Evolutionary conservation across 2,888 invertebrate genomes (phyloP), one percentile per base, ranked within the genome.

Genomic region (Drosophila anomalata): DNA sequence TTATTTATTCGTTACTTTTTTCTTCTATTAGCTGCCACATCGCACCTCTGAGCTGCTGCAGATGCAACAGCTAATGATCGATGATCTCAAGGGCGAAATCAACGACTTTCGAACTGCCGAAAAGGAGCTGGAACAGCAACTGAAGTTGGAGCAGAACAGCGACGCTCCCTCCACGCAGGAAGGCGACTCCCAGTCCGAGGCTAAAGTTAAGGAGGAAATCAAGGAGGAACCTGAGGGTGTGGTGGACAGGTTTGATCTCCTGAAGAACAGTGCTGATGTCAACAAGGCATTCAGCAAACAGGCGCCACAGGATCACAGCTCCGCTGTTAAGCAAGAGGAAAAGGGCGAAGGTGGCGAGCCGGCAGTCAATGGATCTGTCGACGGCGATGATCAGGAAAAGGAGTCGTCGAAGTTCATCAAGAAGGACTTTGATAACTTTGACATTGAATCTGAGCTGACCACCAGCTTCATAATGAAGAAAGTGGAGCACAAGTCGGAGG

Each of bases 41-140:
- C 94, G 95, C 76, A 95, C 96, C 1, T 95, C 96, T 0, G 96
- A 96, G 90, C 90, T 94, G 63, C 94, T 96, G 92, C 95, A 96
- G 94, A 93, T 96, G 68, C 95, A 96, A 83, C 93, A 95, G 60
- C 93, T 95, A 90, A 94, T 96, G 89, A 94, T 96, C 48, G 93
- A 94, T 17, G 96, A 96, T 83, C 94, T 96, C 70, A 94, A 94
- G 78, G 93, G 93, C 69, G 93, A 94, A 63, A 91, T 96, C 48
- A 93, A 94, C 56, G 93, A 93, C 82, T 90, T 95, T 73, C 93
- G 94, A 50, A 93, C 93, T 57, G 93, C 76, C 5, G 86, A 88
- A 39, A 78, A 76, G 62, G 77, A 80, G n/a, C 42, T 79, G 20
- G 63, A 69, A 26, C 72, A 74, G 50, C 65, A 78, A 59, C 66